Evolutionary conservation across 2,113 vertebrate genomes (phyloP).

Genomic region (Centropus bengalensis): DNA sequence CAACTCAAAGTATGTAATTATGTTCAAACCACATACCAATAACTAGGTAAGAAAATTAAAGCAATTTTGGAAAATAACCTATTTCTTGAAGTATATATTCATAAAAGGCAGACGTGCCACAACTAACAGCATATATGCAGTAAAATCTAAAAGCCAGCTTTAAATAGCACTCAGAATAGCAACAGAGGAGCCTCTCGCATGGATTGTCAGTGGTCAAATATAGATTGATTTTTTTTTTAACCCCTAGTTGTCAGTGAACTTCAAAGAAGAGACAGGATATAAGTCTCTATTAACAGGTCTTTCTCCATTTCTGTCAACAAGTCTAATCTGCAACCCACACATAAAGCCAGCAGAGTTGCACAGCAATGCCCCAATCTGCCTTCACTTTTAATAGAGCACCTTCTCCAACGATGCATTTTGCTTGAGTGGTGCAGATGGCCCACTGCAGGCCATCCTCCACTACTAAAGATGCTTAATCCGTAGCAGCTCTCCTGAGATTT

Average conservation of each 20-base stretch:
- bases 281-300: background rate
- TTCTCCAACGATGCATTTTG: background rate
- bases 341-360: background rate
- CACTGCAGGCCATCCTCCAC: background rate
- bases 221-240: background rate
- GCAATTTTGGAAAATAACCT: constrained; percentile 63
- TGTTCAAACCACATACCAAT: constrained; percentile 7
- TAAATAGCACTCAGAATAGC: background rate
- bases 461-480: constrained; percentile 8
- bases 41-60: constrained; percentile 38
- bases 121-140: background rate
- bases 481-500: background rate
- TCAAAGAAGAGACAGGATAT: background rate
- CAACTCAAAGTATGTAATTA: constrained; percentile 21
- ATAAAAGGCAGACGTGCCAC: background rate
- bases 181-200: background rate
- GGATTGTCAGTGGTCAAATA: constrained; percentile 8
- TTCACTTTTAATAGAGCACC: background rate
- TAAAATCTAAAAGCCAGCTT: constrained; percentile 21
- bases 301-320: background rate
- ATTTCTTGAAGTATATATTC: constrained; percentile 32
- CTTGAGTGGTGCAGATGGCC: background rate
- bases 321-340: background rate
- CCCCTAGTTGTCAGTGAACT: background rate
- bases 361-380: background rate